These are phyloP conservation scores for Sebastolobus altivelis DNA, from an alignment of 2,797 vertebrate species.

Conservation along the genomic window DNA sequence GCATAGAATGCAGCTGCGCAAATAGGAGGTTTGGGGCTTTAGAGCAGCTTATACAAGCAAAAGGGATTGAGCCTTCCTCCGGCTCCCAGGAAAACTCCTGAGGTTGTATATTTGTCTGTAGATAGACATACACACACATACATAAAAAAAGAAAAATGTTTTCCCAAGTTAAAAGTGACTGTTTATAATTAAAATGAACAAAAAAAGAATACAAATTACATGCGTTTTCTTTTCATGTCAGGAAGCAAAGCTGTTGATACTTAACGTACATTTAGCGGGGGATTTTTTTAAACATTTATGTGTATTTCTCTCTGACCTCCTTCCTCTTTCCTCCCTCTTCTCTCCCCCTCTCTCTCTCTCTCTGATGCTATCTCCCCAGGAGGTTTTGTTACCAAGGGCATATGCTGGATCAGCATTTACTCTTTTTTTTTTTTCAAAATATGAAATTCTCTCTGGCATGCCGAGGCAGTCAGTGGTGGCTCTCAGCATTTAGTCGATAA, in stretches of 20 bases:
- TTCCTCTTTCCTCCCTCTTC: neutral
- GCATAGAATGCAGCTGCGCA: slow-evolving; percentile 57
- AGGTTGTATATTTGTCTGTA: slow-evolving; percentile 43
- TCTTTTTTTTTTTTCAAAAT: slow-evolving; percentile 28
- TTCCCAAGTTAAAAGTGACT: slow-evolving; percentile 3
- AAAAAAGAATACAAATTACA: neutral
- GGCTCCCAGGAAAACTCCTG: slow-evolving; percentile 53
- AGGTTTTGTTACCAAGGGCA: slow-evolving; percentile 75
- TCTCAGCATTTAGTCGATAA: slow-evolving; percentile 46
- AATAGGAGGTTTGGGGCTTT: slow-evolving; percentile 66
- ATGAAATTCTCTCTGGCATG: slow-evolving; percentile 31
- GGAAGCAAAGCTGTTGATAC: neutral
- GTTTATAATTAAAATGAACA: slow-evolving; percentile 12
- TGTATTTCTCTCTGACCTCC: slow-evolving; percentile 22
- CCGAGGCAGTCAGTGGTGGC: slow-evolving; percentile 31
- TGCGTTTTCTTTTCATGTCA: neutral
- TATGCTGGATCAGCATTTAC: slow-evolving; percentile 59
- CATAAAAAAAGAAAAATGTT: slow-evolving; percentile 5
- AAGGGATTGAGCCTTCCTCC: slow-evolving; percentile 59
- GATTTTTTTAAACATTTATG: neutral
- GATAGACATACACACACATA: slow-evolving; percentile 7
- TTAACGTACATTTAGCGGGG: neutral
- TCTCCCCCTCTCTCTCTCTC: slow-evolving; percentile 11
- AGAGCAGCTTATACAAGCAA: slow-evolving; percentile 70
- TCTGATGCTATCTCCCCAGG: slow-evolving; percentile 61